phyloP scores from a whole-genome alignment of 1,140 invertebrate species.

The Nebria ingens region DNA sequence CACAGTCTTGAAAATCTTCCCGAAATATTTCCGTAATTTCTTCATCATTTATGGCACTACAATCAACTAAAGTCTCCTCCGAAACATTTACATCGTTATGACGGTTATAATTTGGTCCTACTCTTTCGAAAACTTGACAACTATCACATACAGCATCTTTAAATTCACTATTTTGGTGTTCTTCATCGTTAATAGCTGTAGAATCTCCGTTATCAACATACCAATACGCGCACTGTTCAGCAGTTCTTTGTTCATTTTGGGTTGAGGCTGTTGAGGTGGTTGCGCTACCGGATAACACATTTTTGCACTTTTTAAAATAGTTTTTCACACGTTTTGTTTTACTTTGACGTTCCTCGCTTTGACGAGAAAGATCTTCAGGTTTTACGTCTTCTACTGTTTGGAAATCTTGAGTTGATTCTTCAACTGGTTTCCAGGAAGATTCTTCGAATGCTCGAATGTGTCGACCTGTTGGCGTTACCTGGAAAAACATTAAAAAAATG shows the following conservation, averaged over 20 bases:
- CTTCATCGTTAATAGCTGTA: slow-evolving; percentile 12
- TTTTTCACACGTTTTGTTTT: slow-evolving; percentile 39
- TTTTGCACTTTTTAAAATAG: slow-evolving; percentile 40
- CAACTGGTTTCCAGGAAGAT: slow-evolving; percentile 28
- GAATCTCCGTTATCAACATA: slow-evolving; percentile 6
- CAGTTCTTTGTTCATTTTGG: slow-evolving; percentile 17
- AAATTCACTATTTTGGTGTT: slow-evolving; percentile 16
- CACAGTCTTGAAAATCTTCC: neutral
- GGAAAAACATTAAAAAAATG: no score
- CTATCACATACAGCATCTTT: no score
- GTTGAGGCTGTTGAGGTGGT: slow-evolving; percentile 13
- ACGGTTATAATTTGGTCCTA: neutral
- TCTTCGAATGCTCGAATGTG: slow-evolving; percentile 29
- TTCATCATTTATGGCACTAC: slow-evolving; percentile 4
- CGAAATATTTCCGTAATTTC: neutral
- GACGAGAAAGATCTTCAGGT: slow-evolving; percentile 15
- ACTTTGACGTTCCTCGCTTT: slow-evolving; percentile 29
- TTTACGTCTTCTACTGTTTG: slow-evolving; percentile 15
- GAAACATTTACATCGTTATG: neutral
- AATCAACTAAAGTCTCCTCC: slow-evolving; percentile 1
- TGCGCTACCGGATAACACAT: slow-evolving; percentile 31
- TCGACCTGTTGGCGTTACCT: slow-evolving; percentile 32
- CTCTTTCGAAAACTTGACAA: neutral
- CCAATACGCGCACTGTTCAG: slow-evolving; percentile 14
- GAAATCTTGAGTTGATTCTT: slow-evolving; percentile 5